A percentile compares a stretch with the other conserved stretches of the same genome.
Evolutionary conservation across 2,113 vertebrate species (phyloP).

Genomic region (Dolichotis patagonum): DNA sequence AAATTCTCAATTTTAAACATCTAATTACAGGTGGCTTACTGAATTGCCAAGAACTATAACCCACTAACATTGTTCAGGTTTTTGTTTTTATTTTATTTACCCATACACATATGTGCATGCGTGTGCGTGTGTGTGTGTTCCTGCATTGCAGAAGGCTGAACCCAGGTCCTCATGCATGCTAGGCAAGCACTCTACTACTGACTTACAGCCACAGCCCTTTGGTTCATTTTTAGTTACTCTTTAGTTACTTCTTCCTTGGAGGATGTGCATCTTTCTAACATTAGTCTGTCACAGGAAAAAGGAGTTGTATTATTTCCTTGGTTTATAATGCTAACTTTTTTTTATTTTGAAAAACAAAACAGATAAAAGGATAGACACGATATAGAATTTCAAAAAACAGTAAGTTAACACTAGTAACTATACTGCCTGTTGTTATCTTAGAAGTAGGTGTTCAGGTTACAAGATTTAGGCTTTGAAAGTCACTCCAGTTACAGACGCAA

Average conservation of each 20-base stretch:
- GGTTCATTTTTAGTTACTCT: constrained; percentile 39
- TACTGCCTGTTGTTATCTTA: no score
- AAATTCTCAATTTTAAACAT: neutral
- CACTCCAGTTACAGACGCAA: neutral
- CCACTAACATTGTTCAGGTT: neutral
- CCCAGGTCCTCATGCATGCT: neutral
- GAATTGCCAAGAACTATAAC: constrained; percentile 1
- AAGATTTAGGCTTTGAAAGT: constrained; percentile 4
- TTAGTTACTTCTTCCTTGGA: neutral
- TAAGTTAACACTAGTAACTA: no score
- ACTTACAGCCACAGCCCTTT: neutral
- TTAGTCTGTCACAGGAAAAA: neutral
- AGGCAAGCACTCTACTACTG: no score
- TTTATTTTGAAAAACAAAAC: no score
- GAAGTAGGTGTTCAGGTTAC: no score
- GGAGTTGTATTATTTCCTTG: neutral
- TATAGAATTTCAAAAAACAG: no score
- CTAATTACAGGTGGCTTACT: neutral
- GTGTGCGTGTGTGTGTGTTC: neutral
- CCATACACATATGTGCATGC: neutral
- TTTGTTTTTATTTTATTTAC: neutral
- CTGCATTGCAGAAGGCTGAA: neutral
- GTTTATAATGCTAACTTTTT: constrained; percentile 5
- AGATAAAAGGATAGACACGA: no score
- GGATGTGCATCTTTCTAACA: neutral